Base-by-base conservation (phyloP, 2,113 vertebrate species). In the Proteles cristata region DNA sequence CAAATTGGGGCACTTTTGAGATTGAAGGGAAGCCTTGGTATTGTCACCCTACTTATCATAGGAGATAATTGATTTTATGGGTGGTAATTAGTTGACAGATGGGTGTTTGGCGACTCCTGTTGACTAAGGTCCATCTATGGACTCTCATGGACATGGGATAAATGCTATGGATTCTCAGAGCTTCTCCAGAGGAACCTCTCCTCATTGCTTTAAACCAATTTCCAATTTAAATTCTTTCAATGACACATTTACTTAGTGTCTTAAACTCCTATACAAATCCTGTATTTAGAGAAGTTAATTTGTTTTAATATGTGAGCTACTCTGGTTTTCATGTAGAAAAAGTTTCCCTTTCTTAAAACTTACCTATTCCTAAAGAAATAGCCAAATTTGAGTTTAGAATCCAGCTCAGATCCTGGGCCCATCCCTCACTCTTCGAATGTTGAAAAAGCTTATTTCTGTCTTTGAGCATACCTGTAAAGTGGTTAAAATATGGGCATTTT, bases 191-290 rank as follows among this genome's bases (percentile, higher is more conserved):
- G 66, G 69, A 93, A 26, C 21, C 11, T 93, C 35, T 73, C 21
- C 4, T 68, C 35, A 53, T 63, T 71, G 45, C 19, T n/a, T 53
- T 63, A 69, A 87, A 68, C 6, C 0, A 5, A 35, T 86, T 58
- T 92, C 31, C 50, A 76, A 85, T 31, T 88, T 69, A 79, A 79
- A 83, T 73, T 73, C 16, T 94, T 76, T 94, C 33, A 92, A 26
- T 23, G 11, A 50, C 82, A 4, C 2, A 21, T 90, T 94, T 89
- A 69, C 19, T 61, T 63, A 88, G 4, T 43, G 45, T 71, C 48
- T 74, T 31, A 83, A 83, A 77, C 31, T 48, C 45, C 21, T 43
- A 4, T 71, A 6, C n/a, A 94, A 96, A 31, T 5, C 21, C 66
- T 71, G 31, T 68, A 71, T 86, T 93, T 97, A 61, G 7, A 89